Conservation (phyloP, 2,113 vertebrate species). For the Strix uralensis region DNA sequence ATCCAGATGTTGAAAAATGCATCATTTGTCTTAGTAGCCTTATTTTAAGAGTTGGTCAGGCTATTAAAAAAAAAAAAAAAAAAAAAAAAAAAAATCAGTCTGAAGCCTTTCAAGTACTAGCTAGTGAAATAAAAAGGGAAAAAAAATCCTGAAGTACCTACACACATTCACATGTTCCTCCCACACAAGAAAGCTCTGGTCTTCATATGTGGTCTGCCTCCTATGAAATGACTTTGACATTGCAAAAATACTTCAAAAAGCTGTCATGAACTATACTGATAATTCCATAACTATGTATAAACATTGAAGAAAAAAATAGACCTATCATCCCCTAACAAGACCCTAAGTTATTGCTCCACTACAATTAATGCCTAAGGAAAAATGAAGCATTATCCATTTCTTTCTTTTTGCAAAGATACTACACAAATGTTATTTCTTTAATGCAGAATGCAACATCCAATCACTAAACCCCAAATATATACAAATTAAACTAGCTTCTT, state of each 20-base stretch:
- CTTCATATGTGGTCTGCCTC: background rate
- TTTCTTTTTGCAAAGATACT: background rate
- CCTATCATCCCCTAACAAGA: background rate
- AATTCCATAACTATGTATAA: background rate
- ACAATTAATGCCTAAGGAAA: background rate
- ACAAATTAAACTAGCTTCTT: background rate
- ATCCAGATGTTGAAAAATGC: background rate
- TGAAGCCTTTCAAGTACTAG: background rate
- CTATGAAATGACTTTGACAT: background rate
- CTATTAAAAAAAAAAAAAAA: background rate
- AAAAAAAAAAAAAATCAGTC: background rate
- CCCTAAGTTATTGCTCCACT: background rate
- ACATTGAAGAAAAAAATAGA: background rate
- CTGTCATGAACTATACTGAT: background rate
- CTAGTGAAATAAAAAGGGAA: background rate
- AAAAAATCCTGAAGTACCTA: background rate
- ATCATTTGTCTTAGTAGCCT: background rate
- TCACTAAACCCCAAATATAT: background rate
- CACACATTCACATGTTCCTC: background rate
- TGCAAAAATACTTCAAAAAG: background rate
- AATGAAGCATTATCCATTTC: background rate
- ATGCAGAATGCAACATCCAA: background rate
- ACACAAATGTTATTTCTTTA: background rate
- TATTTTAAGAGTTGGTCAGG: background rate
- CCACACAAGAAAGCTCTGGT: background rate